Base-by-base conservation (phyloP, 2,888 invertebrate species). In the Andrena bicolor region DNA sequence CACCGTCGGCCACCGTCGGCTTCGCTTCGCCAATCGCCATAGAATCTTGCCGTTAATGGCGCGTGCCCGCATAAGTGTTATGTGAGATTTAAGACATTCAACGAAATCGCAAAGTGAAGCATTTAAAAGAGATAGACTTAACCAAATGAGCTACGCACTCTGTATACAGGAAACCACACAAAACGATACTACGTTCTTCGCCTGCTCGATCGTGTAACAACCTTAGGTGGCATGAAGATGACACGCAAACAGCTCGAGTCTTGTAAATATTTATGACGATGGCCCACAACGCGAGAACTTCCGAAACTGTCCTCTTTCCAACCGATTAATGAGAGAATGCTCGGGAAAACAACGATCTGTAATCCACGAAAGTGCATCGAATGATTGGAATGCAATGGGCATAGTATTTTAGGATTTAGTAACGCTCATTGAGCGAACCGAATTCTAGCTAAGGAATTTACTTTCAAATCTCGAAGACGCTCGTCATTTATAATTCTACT, bases 241-340 rank as follows among this genome's bases (percentile, higher is more conserved):
- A 48, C 60, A 69, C 51, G 26, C 23, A 30, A 20, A 41, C 56
- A 20, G 1, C 3, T 56, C 26, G 35, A 68, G n/a, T 28, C 68
- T 71, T 16, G 28, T 64, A 82, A 82, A 82, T 49, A 73, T 76
- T 81, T 76, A 63, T 66, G 61, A 82, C 35, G 48, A 28, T 60
- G 48, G 16, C 49, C 26, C 16, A 8, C 13, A 20, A 61, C 8
- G 41, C 26, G 4, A n/a, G 8, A 69, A 69, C 16, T n/a, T 48
- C 10, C 5, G 28, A 10, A 10, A 41, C 10, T 69, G 6, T 35
- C 7, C 10, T 65, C 7, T 13, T 0, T 26, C 4, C 13, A 41
- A 51, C 4, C n/a, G 4, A 49, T 32, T 68, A 2, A 49, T 6
- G 10, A 51, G 4, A 10, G 53, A 60, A 26, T n/a, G 16, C 4